Percentiles rank a stretch among this genome's conserved stretches.
Conservation (phyloP, 2,797 vertebrate species). For the Falco cherrug region DNA sequence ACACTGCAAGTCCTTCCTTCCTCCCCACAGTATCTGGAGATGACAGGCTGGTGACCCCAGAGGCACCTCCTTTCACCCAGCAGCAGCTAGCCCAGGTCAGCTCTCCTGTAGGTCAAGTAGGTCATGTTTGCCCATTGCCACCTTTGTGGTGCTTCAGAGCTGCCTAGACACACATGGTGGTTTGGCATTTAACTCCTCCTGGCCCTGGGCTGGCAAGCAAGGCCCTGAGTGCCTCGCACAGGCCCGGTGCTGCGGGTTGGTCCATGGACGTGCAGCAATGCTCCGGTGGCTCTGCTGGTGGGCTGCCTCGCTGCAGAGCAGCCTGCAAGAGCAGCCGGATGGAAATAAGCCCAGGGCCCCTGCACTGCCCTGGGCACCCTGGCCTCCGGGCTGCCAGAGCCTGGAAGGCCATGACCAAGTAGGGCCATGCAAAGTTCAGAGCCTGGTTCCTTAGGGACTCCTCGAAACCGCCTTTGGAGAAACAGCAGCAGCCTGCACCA, state of each 20-base stretch:
- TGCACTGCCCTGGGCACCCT: background rate
- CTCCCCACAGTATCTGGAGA: background rate
- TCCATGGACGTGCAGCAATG: accelerated
- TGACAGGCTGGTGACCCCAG: background rate
- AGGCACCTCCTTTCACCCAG: background rate
- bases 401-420: background rate
- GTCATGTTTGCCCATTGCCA: background rate
- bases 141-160: background rate
- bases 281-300: background rate
- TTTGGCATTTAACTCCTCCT: background rate
- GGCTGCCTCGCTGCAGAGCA: background rate
- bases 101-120: background rate
- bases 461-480: background rate
- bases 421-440: background rate
- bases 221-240: accelerated
- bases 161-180: background rate
- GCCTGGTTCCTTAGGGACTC: background rate
- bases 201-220: background rate
- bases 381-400: background rate
- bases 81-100: background rate
- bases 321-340: background rate
- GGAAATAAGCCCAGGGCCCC: background rate
- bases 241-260: background rate
- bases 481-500: background rate
- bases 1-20: background rate